Conservation (phyloP, 2,888 invertebrate genomes). For the Galeruca laticollis region DNA sequence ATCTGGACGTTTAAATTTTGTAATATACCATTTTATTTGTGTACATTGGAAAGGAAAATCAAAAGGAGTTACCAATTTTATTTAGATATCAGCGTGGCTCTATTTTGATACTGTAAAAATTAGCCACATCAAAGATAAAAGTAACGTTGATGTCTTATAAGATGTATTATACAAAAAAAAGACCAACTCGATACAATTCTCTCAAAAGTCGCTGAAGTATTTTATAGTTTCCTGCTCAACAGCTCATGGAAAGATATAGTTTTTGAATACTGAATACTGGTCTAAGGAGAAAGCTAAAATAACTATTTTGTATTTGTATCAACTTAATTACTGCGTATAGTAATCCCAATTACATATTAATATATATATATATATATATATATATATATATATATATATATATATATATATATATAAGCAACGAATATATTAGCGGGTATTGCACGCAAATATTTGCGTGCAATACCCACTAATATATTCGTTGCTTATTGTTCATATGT, state of each 20-base stretch:
- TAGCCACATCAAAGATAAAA: constrained; percentile 46
- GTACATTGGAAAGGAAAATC: constrained; percentile 48
- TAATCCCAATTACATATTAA: no score
- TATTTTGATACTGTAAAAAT: constrained; percentile 50
- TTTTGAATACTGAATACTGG: neutral
- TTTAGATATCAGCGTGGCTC: constrained; percentile 47
- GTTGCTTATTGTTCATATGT: no score
- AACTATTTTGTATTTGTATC: neutral
- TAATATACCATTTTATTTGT: constrained; percentile 48
- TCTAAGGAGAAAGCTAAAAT: neutral
- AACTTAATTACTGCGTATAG: no score
- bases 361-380: no score
- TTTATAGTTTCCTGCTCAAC: constrained; percentile 24
- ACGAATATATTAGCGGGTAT: no score
- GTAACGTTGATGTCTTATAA: constrained; percentile 47
- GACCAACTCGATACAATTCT: constrained; percentile 7
- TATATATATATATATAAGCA: no score
- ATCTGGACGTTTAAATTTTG: constrained; percentile 47
- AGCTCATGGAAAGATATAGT: constrained; percentile 12
- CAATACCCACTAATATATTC: no score
- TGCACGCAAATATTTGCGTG: no score
- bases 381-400: no score
- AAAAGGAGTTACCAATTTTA: constrained; percentile 48
- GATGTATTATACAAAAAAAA: constrained; percentile 34
- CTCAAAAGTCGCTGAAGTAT: constrained; percentile 11